Conservation (phyloP, 1,140 invertebrate species). For the Drosophila funebris region DNA sequence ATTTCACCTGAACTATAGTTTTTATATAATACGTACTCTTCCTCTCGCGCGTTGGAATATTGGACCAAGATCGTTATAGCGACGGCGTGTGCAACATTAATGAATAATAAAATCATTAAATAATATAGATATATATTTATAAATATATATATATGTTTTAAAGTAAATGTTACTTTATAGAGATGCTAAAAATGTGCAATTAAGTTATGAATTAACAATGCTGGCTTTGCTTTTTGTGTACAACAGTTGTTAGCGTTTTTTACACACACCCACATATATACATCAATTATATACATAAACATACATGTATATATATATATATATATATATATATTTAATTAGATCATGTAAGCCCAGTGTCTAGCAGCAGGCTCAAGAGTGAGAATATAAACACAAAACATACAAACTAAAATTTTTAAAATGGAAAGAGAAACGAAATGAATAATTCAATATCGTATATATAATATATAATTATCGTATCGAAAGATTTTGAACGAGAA, state of each 20-base stretch:
- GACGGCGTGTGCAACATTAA: constrained; percentile 52
- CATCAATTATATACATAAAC: constrained; percentile 36
- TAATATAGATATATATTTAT: constrained; percentile 43
- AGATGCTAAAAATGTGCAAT: constrained; percentile 63
- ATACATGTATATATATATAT: constrained; percentile 48
- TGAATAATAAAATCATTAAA: constrained; percentile 57
- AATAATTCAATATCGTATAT: constrained; percentile 18
- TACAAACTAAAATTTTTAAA: constrained; percentile 58
- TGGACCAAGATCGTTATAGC: constrained; percentile 64
- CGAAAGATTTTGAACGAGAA: constrained; percentile 35
- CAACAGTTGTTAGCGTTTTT: constrained; percentile 71
- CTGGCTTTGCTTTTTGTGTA: constrained; percentile 72
- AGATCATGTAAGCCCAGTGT: constrained; percentile 68
- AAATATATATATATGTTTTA: constrained; percentile 25
- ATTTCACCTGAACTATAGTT: constrained; percentile 57
- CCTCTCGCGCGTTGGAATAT: constrained; percentile 66
- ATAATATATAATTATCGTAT: constrained; percentile 25
- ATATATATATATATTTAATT: constrained; percentile 42
- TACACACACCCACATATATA: constrained; percentile 30
- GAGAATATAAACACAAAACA: constrained; percentile 66
- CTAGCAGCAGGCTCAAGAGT: constrained; percentile 75
- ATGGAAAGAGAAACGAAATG: not conserved
- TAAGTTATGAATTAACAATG: constrained; percentile 58
- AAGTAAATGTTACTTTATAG: constrained; percentile 68
- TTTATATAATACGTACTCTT: constrained; percentile 56